Evolutionary conservation across 1,140 invertebrate species (phyloP).

Genomic region (Drosophila sturtevanti): DNA sequence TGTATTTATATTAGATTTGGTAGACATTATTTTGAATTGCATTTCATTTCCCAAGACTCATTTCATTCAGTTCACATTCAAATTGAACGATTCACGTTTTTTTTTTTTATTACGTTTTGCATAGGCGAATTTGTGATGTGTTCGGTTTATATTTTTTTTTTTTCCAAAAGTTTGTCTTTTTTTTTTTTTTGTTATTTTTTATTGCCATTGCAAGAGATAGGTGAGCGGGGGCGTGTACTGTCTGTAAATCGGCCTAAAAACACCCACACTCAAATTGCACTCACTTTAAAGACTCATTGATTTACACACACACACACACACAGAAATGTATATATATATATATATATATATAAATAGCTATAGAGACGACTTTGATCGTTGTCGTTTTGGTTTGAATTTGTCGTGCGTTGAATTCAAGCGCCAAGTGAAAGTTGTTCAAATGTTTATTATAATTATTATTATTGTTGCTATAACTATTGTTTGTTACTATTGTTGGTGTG

Average conservation of each 20-base stretch:
- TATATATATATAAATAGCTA: slow-evolving; percentile 24
- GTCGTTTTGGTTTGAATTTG: slow-evolving; percentile 72
- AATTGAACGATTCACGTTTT: slow-evolving; percentile 25
- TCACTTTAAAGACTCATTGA: slow-evolving; percentile 28
- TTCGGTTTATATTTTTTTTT: too few species aligned
- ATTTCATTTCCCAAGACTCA: not conserved
- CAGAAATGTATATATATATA: slow-evolving; percentile 27
- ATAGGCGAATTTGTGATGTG: slow-evolving; percentile 39
- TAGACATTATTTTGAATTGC: not conserved
- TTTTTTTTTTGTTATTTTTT: slow-evolving; percentile 20
- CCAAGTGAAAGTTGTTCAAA: slow-evolving; percentile 80
- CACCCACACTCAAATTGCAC: slow-evolving; percentile 11
- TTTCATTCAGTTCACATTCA: slow-evolving; percentile 11
- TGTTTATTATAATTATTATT: slow-evolving; percentile 76
- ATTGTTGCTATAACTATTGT: slow-evolving; percentile 32
- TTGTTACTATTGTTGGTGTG: slow-evolving; percentile 14
- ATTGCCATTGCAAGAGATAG: slow-evolving; percentile 27
- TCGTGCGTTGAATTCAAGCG: slow-evolving; percentile 81
- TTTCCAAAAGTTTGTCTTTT: slow-evolving; percentile 30
- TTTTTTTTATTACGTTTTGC: slow-evolving; percentile 31
- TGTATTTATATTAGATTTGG: not conserved
- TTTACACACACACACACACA: slow-evolving; percentile 23
- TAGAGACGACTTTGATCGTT: slow-evolving; percentile 52
- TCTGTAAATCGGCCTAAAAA: slow-evolving; percentile 6
- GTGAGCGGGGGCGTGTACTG: slow-evolving; percentile 47